These are phyloP conservation scores for Drosophila diplacantha DNA, from an alignment of 2,888 invertebrate genomes.

Conservation along the genomic window DNA sequence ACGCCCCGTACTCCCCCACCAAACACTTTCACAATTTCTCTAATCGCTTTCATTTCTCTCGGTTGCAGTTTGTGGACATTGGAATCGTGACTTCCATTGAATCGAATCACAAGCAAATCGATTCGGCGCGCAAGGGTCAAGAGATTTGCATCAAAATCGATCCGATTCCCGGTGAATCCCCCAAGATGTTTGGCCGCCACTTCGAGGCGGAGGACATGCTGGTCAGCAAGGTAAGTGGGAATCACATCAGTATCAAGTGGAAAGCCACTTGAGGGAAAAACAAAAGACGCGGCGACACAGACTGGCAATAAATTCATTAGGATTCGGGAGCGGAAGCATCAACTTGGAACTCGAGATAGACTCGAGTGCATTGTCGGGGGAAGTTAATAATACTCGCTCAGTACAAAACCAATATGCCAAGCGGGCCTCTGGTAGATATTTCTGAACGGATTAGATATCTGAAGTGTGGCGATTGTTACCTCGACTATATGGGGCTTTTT, in stretches of 20 bases:
- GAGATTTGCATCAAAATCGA: slow-evolving; percentile 99
- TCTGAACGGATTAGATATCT: slow-evolving; percentile 15
- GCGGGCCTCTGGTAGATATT: slow-evolving; percentile 1
- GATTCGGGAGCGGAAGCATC: slow-evolving; percentile 34
- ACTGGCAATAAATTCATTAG: slow-evolving; percentile 20
- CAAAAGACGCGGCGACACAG: slow-evolving; percentile 1
- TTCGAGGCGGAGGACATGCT: slow-evolving; percentile 97
- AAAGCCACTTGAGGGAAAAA: slow-evolving; percentile 13
- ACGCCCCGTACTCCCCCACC: slow-evolving; percentile 19
- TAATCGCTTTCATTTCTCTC: slow-evolving; percentile 3
- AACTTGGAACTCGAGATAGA: slow-evolving; percentile 25
- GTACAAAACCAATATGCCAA: not conserved
- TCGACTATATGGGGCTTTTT: not conserved
- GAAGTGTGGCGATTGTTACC: slow-evolving; percentile 3
- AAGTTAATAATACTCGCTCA: not conserved
- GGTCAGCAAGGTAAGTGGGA: slow-evolving; percentile 89
- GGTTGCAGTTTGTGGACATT: slow-evolving; percentile 91
- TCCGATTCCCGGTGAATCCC: slow-evolving; percentile 97
- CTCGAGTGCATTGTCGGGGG: slow-evolving; percentile 18
- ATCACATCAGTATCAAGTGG: slow-evolving; percentile 16
- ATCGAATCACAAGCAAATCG: slow-evolving; percentile 95
- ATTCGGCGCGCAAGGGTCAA: slow-evolving; percentile 95
- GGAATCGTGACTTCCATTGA: slow-evolving; percentile 97
- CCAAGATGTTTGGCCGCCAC: slow-evolving; percentile 98
- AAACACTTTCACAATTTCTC: slow-evolving; percentile 19